Evolutionary conservation across 2,797 vertebrate genomes (phyloP).

Genomic region (Scomberomorus guttatus): DNA sequence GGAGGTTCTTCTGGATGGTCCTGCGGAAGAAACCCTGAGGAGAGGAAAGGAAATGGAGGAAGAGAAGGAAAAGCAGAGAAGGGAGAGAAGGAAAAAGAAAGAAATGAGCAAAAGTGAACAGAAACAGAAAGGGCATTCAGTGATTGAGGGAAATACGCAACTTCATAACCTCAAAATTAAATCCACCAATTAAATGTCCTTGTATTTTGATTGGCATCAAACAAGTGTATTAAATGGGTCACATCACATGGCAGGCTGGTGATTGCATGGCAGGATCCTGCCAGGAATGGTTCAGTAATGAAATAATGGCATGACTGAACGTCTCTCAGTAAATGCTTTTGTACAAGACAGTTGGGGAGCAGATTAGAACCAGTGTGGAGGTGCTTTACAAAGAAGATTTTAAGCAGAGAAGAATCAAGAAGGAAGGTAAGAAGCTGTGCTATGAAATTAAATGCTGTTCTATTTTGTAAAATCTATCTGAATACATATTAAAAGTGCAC

Average conservation of each 20-base stretch:
- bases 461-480: background rate
- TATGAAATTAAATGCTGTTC: background rate
- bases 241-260: constrained; percentile 47
- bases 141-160: background rate
- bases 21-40: constrained; percentile 95
- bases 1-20: constrained; percentile 99
- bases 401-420: background rate
- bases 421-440: background rate
- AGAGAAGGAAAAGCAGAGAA: background rate
- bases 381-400: background rate
- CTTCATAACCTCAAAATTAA: constrained; percentile 11
- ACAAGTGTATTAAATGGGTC: constrained; percentile 21
- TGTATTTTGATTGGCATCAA: constrained; percentile 36
- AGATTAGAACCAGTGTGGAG: background rate
- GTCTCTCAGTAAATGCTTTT: background rate
- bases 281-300: constrained; percentile 21
- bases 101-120: background rate
- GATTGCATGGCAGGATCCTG: constrained; percentile 11
- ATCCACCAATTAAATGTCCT: constrained; percentile 36
- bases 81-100: too few species aligned
- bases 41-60: background rate
- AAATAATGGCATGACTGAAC: constrained; percentile 13
- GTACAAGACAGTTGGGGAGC: background rate
- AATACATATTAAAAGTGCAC: background rate
- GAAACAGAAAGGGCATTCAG: constrained; percentile 3